Percentiles rank a stretch among this genome's conserved stretches.
These are phyloP conservation scores for Zaprionus taronus DNA, from an alignment of 1,140 invertebrate species.

Conservation along the genomic window DNA sequence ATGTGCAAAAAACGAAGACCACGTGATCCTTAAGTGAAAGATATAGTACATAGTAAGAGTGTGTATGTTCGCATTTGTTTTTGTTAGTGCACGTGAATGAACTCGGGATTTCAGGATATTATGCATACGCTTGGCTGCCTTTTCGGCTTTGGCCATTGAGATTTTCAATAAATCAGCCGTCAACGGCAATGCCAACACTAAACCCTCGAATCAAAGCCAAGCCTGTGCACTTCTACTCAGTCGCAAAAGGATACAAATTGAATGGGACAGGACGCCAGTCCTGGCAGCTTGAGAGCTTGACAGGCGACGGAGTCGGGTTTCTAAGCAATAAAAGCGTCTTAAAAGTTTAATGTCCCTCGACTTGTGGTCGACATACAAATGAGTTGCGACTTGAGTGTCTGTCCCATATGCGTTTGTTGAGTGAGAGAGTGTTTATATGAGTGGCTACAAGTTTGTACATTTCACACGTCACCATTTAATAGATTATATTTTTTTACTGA, in stretches of 20 bases:
- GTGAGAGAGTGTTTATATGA: neutral
- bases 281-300: conserved; percentile 13
- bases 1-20: neutral
- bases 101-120: conserved; percentile 40
- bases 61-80: neutral
- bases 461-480: conserved; percentile 11
- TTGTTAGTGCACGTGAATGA: conserved; percentile 36
- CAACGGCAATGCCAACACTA: conserved; percentile 61
- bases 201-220: conserved; percentile 69
- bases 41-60: neutral
- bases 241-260: conserved; percentile 44
- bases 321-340: conserved; percentile 76
- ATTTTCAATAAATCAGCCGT: conserved; percentile 64
- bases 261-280: conserved; percentile 57
- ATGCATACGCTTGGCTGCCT: conserved; percentile 31
- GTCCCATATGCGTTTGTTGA: conserved; percentile 11
- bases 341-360: conserved; percentile 75
- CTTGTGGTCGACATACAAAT: conserved; percentile 73
- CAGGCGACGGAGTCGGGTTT: conserved; percentile 15
- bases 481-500: neutral
- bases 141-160: conserved; percentile 17
- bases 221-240: conserved; percentile 9
- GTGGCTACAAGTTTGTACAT: conserved; percentile 11
- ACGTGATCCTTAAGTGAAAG: conserved; percentile 3
- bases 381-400: conserved; percentile 54